A percentile compares a stretch with the other conserved stretches of the same genome.
Evolutionary conservation across 2,797 vertebrate genomes (phyloP).

Genomic region (Spinibarbus caldwelli): DNA sequence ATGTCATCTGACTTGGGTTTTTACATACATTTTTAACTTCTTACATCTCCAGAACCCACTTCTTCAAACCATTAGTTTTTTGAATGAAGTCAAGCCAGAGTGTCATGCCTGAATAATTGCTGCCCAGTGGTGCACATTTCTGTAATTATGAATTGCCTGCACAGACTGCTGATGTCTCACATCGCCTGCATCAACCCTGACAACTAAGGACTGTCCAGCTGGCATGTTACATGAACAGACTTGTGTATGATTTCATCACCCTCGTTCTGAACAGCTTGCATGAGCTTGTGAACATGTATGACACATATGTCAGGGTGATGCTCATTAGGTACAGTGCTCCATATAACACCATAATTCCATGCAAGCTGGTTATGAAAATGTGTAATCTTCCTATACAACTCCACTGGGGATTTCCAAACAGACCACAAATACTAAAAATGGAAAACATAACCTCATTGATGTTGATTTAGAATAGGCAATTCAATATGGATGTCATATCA

Average conservation of each 20-base stretch:
- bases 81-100: conserved; percentile 28
- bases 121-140: conserved; percentile 30
- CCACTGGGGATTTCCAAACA: neutral
- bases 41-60: conserved; percentile 23
- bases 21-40: conserved; percentile 29
- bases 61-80: conserved; percentile 10
- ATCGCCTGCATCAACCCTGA: conserved; percentile 31
- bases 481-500: neutral
- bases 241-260: conserved; percentile 43
- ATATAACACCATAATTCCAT: conserved; percentile 9
- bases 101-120: conserved; percentile 45
- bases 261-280: conserved; percentile 39
- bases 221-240: conserved; percentile 45
- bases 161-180: conserved; percentile 48
- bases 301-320: conserved; percentile 45
- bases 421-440: conserved; percentile 5
- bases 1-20: neutral
- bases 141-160: conserved; percentile 41
- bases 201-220: conserved; percentile 41
- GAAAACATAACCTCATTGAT: conserved; percentile 4
- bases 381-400: neutral
- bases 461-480: conserved; percentile 1
- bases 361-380: conserved; percentile 20
- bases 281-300: conserved; percentile 44
- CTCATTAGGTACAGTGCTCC: conserved; percentile 28